Base-by-base conservation (phyloP, 2,113 vertebrate species). In the Mormyrus iriodes region DNA sequence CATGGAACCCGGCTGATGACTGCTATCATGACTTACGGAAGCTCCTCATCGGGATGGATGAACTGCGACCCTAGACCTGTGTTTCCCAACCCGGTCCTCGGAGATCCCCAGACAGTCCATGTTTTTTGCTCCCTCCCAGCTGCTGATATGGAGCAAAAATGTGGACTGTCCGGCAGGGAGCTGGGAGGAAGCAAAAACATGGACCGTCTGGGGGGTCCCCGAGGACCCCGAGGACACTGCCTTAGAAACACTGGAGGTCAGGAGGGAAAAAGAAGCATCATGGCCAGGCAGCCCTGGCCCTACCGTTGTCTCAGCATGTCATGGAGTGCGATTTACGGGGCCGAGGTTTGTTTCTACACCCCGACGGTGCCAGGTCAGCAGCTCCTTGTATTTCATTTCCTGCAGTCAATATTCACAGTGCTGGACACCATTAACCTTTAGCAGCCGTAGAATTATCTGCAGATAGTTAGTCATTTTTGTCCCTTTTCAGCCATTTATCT, bases 331-430 rank as follows among this genome's bases (percentile, higher is more conserved):
- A 83, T 90, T 55, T 88, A 88, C 79, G 46, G 35, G 27, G 84
- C n/a, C 17, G 53, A n/a, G 82, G 86, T 53, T 82, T 65, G n/a
- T 90, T 83, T 48, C 85, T 39, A 49, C 46, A 39, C 19, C 82
- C 61, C 48, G 17, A 44, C 13, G 6, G 15, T 21, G 73, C 52
- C 79, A 19, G 58, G 24, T 90, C 88, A 90, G 88, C 73, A 86
- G 69, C 83, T 89, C 53, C 4, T 21, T 58, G 46, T 90, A 76
- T 88, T 85, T 85, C 84, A 82, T 88, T 79, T 84, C 27, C 17
- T 21, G 27, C 69, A 84, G 52, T 87, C 82, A 5, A 88, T 79
- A 86, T 65, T 42, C 35, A 42, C 52, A 12, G 39, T 35, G 27
- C 49, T 86, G 13, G 5, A 35, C 84, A 86, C 48, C 85, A 53